Evolutionary conservation across 2,888 invertebrate species (phyloP).

Genomic region (Eremobia ochroleuca): DNA sequence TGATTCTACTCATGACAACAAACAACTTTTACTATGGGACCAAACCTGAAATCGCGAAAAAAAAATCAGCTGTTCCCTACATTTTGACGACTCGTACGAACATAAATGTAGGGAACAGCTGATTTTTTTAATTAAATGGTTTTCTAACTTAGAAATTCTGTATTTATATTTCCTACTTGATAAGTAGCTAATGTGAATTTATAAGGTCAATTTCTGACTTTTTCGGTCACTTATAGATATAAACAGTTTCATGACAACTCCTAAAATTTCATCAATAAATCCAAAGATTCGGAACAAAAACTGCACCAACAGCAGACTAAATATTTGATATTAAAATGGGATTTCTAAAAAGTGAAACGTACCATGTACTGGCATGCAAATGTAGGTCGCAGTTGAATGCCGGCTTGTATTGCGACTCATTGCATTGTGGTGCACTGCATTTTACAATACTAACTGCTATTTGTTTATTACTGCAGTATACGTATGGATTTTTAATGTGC

Average conservation of each 20-base stretch:
- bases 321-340: conserved; percentile 59
- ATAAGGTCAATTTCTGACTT: background rate
- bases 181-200: no score
- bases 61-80: no score
- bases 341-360: conserved; percentile 69
- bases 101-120: no score
- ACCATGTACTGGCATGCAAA: conserved; percentile 52
- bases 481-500: conserved; percentile 20
- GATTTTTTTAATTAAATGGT: no score
- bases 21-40: no score
- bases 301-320: conserved; percentile 4
- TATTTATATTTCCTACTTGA: no score
- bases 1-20: no score
- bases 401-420: conserved; percentile 46
- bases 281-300: background rate
- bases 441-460: conserved; percentile 49
- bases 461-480: conserved; percentile 36
- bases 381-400: conserved; percentile 62
- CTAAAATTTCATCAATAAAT: background rate
- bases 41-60: no score
- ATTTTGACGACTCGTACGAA: no score
- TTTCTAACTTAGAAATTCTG: no score
- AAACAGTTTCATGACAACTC: no score
- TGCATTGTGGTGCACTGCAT: conserved; percentile 52
- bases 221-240: no score